Evolutionary conservation across 2,888 invertebrate species (phyloP), one percentile per base, ranked within the genome.

Genomic region (Tridacna gigas): DNA sequence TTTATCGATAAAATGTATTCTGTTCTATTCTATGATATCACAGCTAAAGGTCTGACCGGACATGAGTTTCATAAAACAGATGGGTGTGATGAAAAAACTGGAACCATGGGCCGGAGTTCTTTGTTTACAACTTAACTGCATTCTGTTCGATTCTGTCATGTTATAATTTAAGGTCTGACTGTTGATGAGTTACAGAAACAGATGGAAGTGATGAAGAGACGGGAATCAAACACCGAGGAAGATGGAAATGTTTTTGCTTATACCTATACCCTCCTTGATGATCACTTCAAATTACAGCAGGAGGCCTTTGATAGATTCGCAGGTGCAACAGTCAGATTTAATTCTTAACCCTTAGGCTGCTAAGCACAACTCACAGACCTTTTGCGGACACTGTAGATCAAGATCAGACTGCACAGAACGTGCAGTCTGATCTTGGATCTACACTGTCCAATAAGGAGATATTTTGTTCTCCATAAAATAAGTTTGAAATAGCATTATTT

Each of bases 181-280:
- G 75, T 77, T 7, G 92, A 91, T 0, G 90, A 92, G 51, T 82
- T 94, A 22, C 65, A 89, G 18, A 67, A 86, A 74, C 89, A 92
- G 78, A 91, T 94, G 90, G 83, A 80, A 37, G 81, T 76, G 22
- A 71, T 93, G 82, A 90, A 91, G 75, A 84, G 88, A 28, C 79
- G 86, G 25, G 92, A 94, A 60, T 84, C 89, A 9, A 84, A 91
- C 67, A 90, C 91, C 13, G 89, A 91, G 26, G 73, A 69, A 20
- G 91, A 93, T 11, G 92, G 93, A 0, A 91, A 92, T 74, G 89
- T 93, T 25, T 94, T 94, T 73, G 94, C 94, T 22, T 93, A 93
- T 74, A 90, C 91, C 22, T 94, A 94, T 86, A 94, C 94, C 0
- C 77, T 91, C 26, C 88, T 89, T 18, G 91, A 92, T 63, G 93